These are phyloP conservation scores for Eristalis pertinax DNA, from an alignment of 2,888 invertebrate genomes.

Conservation along the genomic window DNA sequence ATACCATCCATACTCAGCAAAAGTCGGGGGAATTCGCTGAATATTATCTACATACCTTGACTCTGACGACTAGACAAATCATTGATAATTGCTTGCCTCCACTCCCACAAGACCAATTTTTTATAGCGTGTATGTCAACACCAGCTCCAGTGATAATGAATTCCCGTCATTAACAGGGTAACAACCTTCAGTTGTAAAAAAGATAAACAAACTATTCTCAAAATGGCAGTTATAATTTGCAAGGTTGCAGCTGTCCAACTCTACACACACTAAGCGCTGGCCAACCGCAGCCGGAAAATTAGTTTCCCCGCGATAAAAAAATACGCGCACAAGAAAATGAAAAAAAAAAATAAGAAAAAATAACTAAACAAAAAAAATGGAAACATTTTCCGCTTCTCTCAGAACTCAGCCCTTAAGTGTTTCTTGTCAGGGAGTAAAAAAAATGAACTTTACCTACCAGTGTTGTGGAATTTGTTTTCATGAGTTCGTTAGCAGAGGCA, in stretches of 20 bases:
- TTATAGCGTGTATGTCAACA: neutral
- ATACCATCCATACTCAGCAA: too few relatives aligned
- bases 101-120: too few relatives aligned
- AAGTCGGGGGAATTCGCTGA: too few relatives aligned
- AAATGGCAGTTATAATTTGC: constrained; percentile 18
- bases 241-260: neutral
- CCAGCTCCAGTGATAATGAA: neutral
- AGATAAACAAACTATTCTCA: constrained; percentile 1
- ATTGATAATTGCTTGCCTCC: too few relatives aligned
- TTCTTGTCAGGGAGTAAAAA: constrained; percentile 2
- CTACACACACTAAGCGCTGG: constrained; percentile 4
- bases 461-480: constrained; percentile 26
- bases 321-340: neutral
- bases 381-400: neutral
- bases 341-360: neutral
- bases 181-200: constrained; percentile 2
- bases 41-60: too few relatives aligned
- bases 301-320: constrained; percentile 22
- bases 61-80: too few relatives aligned
- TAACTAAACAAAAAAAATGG: neutral
- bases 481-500: constrained; percentile 29
- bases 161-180: constrained; percentile 11
- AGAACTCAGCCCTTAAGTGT: constrained; percentile 28
- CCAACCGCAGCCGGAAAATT: constrained; percentile 38
- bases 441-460: neutral